Percentiles rank a stretch among this genome's conserved stretches.
Conservation (phyloP, 2,113 vertebrate genomes). For the Dunckerocampus dactyliophorus region DNA sequence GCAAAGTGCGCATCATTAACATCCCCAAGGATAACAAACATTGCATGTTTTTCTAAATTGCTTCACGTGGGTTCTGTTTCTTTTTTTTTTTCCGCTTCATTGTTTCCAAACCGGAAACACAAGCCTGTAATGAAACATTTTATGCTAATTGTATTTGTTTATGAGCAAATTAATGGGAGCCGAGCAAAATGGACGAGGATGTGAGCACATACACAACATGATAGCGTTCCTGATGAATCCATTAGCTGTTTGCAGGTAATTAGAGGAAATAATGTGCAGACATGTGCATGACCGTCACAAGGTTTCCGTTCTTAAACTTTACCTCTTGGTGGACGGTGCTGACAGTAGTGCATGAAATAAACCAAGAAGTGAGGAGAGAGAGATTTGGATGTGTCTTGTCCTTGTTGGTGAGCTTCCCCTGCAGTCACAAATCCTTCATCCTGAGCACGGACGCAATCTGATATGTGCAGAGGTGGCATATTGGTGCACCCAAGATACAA, state of each 20-base stretch:
- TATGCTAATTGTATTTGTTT: constrained; percentile 99
- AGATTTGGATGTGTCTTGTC: constrained; percentile 4
- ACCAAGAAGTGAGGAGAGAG: constrained; percentile 54
- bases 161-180: constrained; percentile 98
- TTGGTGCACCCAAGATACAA: constrained; percentile 60
- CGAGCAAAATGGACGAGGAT: constrained; percentile 97
- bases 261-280: constrained; percentile 92
- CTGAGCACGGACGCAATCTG: constrained; percentile 45
- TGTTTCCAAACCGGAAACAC: constrained; percentile 58
- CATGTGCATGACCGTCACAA: constrained; percentile 62
- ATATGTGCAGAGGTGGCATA: constrained; percentile 66
- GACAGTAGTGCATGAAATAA: constrained; percentile 68
- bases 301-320: constrained; percentile 46
- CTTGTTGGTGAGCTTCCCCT: constrained; percentile 46
- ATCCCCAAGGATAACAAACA: constrained; percentile 49
- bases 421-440: constrained; percentile 65
- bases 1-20: constrained; percentile 22
- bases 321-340: constrained; percentile 80
- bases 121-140: constrained; percentile 96
- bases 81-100: constrained; percentile 26
- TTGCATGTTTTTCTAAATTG: constrained; percentile 29
- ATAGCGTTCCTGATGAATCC: constrained; percentile 98
- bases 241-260: constrained; percentile 99
- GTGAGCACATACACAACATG: constrained; percentile 95
- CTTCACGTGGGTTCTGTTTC: constrained; percentile 3